A percentile compares a stretch with the other conserved stretches of the same genome.
Evolutionary conservation across 2,113 vertebrate species (phyloP).

Genomic region (Onychostruthus taczanowskii): DNA sequence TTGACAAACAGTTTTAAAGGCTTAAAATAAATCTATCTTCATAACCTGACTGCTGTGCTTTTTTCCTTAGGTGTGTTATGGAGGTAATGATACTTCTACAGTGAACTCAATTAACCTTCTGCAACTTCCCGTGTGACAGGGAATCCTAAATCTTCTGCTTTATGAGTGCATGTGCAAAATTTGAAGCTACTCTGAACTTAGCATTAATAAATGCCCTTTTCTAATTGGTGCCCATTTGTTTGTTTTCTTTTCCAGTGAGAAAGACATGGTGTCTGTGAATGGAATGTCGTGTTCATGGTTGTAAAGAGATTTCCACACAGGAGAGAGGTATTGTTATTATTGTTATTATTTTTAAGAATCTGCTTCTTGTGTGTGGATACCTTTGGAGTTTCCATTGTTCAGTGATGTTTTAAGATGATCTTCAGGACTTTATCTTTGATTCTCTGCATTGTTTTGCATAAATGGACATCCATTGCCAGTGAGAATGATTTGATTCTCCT

Average conservation of each 20-base stretch:
- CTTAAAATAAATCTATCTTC: slow-evolving; percentile 39
- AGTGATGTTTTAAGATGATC: neutral
- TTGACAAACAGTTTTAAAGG: neutral
- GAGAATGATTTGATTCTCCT: neutral
- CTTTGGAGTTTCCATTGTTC: neutral
- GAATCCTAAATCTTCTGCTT: slow-evolving; percentile 46
- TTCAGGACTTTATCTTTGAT: neutral
- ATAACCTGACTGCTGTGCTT: neutral
- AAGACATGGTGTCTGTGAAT: slow-evolving; percentile 60
- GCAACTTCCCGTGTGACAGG: neutral
- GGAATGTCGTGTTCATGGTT: slow-evolving; percentile 58
- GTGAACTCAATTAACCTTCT: slow-evolving; percentile 63
- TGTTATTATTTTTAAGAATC: neutral
- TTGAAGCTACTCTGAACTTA: slow-evolving; percentile 12
- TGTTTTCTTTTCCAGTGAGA: slow-evolving; percentile 61
- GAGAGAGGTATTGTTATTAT: slow-evolving; percentile 5
- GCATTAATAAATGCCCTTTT: slow-evolving; percentile 19
- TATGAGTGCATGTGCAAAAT: slow-evolving; percentile 1
- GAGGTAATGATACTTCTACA: slow-evolving; percentile 39
- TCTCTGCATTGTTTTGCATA: neutral
- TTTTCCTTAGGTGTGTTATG: slow-evolving; percentile 9
- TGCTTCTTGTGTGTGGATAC: neutral
- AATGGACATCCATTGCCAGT: accelerated
- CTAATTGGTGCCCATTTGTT: slow-evolving; percentile 52
- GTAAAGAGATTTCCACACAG: slow-evolving; percentile 6